phyloP scores from a whole-genome alignment of 35 echinoderm and acorn worm genomes.

The Holothuria glaberrima region DNA sequence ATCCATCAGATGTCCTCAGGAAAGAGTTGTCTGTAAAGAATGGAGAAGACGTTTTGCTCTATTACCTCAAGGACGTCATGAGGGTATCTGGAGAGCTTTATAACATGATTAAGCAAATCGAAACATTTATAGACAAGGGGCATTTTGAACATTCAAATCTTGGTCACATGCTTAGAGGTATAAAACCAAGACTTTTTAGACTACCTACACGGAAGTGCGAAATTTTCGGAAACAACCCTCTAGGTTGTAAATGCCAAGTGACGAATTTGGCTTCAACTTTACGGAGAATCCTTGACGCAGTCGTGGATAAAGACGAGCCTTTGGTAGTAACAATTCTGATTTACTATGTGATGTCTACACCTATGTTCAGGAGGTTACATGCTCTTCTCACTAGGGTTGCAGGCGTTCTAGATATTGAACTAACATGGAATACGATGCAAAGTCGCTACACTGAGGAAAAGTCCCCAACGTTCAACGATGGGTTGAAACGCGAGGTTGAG shows the following conservation, averaged over 20 bases:
- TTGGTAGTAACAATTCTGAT: neutral
- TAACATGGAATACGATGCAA: conserved; percentile 31
- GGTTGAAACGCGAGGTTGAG: neutral
- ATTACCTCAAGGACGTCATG: conserved; percentile 15
- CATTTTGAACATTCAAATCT: neutral
- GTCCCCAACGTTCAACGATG: neutral
- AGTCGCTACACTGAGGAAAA: neutral
- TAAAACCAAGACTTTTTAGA: conserved; percentile 27
- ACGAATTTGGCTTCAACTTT: too few species aligned
- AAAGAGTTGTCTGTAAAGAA: neutral
- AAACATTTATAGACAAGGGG: conserved; percentile 21
- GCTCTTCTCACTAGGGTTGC: neutral
- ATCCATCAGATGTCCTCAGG: neutral
- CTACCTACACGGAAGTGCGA: neutral
- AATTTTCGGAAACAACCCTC: neutral
- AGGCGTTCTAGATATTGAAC: neutral
- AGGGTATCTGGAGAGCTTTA: neutral
- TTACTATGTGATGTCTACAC: conserved; percentile 38
- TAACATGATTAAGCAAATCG: conserved; percentile 1
- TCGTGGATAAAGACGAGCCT: neutral
- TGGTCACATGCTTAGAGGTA: conserved; percentile 6
- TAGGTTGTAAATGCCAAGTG: conserved; percentile 7
- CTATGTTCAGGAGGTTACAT: conserved; percentile 6
- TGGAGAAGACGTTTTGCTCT: neutral
- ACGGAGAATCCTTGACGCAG: too few species aligned